phyloP scores from a whole-genome alignment of 1,140 invertebrate species.

The Trypoxylus dichotomus region DNA sequence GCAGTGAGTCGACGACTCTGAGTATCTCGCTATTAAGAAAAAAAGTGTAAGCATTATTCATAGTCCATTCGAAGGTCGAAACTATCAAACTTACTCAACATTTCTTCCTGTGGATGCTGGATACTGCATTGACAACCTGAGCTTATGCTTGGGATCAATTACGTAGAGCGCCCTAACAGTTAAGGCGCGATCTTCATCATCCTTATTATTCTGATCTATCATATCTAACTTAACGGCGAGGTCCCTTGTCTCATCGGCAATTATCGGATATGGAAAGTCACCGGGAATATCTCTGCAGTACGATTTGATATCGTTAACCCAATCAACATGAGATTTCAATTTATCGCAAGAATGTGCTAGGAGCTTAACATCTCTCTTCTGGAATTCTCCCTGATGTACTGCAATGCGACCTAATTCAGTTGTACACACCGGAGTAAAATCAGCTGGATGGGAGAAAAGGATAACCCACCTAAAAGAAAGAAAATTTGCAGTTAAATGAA shows the following conservation, averaged over 20 bases:
- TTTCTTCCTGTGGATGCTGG: conserved; percentile 91
- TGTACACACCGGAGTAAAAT: conserved; percentile 94
- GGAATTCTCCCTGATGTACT: conserved; percentile 73
- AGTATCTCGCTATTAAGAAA: conserved; percentile 79
- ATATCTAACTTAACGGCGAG: conserved; percentile 82
- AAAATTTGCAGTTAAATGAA: conserved; percentile 31
- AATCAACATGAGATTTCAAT: conserved; percentile 75
- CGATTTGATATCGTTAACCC: conserved; percentile 81
- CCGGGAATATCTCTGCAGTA: conserved; percentile 69
- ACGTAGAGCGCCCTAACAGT: conserved; percentile 86
- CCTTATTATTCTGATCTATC: conserved; percentile 80
- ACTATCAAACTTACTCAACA: conserved; percentile 73
- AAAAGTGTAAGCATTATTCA: background rate
- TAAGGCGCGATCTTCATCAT: conserved; percentile 71
- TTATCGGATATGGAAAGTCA: conserved; percentile 84
- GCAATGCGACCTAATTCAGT: conserved; percentile 85
- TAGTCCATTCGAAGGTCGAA: background rate
- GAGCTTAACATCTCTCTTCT: conserved; percentile 78
- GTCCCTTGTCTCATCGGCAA: conserved; percentile 77
- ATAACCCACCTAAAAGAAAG: conserved; percentile 74
- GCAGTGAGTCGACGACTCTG: conserved; percentile 84
- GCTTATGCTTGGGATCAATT: conserved; percentile 82
- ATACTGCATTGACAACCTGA: conserved; percentile 86
- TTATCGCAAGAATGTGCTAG: conserved; percentile 85
- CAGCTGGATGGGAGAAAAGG: conserved; percentile 89